These are phyloP conservation scores for Protonibea diacanthus DNA, from an alignment of 2,797 vertebrate genomes.

Conservation along the genomic window DNA sequence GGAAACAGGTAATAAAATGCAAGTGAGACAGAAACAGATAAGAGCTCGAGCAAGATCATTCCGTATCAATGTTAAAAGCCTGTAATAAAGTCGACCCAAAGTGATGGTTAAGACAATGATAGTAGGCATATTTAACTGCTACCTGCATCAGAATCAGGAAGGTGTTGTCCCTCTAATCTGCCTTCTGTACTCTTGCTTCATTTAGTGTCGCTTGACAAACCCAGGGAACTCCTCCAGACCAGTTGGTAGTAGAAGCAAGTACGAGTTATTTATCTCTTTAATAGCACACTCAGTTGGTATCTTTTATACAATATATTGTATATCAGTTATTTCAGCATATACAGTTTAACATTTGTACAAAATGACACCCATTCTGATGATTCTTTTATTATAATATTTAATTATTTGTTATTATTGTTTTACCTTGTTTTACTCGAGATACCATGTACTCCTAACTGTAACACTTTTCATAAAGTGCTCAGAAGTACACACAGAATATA, in stretches of 20 bases:
- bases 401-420: no score
- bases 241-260: background rate
- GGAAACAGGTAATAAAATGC: conserved; percentile 36
- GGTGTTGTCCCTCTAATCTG: background rate
- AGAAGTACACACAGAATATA: conserved; percentile 8
- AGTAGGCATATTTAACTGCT: background rate
- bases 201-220: background rate
- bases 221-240: background rate
- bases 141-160: background rate
- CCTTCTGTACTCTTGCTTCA: background rate
- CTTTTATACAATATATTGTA: no score
- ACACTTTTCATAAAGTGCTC: conserved; percentile 6
- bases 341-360: no score
- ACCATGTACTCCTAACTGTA: background rate
- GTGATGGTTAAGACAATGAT: background rate
- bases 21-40: conserved; percentile 29
- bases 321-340: no score
- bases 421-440: background rate
- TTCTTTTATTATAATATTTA: background rate
- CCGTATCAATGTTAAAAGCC: background rate
- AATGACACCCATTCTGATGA: background rate
- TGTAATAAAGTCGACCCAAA: background rate
- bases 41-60: conserved; percentile 14
- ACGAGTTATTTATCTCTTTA: background rate
- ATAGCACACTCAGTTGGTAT: background rate